Conservation (phyloP, 2,888 invertebrate genomes). For the Crocallis elinguaria region DNA sequence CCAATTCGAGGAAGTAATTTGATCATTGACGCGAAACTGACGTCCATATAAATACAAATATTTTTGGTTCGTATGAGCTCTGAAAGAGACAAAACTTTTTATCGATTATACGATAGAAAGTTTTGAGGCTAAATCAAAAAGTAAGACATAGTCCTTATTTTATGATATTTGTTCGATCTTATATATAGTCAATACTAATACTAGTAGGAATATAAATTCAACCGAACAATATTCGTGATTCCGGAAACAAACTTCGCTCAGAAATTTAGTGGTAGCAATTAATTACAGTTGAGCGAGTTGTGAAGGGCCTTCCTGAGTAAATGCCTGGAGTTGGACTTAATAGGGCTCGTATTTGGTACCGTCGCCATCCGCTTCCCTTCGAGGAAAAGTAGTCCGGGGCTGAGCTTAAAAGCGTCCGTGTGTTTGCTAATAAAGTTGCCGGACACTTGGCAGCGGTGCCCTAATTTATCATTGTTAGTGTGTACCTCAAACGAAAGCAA, state of each 20-base stretch:
- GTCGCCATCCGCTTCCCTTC: slow-evolving; percentile 50
- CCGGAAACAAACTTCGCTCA: slow-evolving; percentile 42
- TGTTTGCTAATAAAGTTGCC: slow-evolving; percentile 72
- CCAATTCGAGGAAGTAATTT: slow-evolving; percentile 26
- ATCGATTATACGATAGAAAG: slow-evolving; percentile 16
- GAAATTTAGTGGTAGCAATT: slow-evolving; percentile 54
- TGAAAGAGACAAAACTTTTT: slow-evolving; percentile 14
- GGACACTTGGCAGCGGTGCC: slow-evolving; percentile 66
- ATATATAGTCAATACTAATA: slow-evolving; percentile 29
- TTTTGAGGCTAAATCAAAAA: slow-evolving; percentile 17
- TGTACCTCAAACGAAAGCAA: slow-evolving; percentile 73
- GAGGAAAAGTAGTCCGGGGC: slow-evolving; percentile 55
- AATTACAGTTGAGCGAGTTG: slow-evolving; percentile 46
- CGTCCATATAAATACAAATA: slow-evolving; percentile 27
- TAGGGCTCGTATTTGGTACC: slow-evolving; percentile 39
- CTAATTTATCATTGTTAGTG: slow-evolving; percentile 79
- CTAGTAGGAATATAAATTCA: slow-evolving; percentile 42
- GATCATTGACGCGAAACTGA: slow-evolving; percentile 16
- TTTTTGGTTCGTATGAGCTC: slow-evolving; percentile 7
- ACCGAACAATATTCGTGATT: slow-evolving; percentile 44
- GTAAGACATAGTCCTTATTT: slow-evolving; percentile 17
- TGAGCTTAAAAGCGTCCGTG: slow-evolving; percentile 59
- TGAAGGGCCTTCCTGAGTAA: slow-evolving; percentile 29
- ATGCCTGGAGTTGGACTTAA: slow-evolving; percentile 44
- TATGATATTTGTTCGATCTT: slow-evolving; percentile 25